Percentiles rank a stretch among this genome's conserved stretches.
phyloP scores from a whole-genome alignment of 2,113 vertebrate species.

The pig (Sus scrofa) region DNA sequence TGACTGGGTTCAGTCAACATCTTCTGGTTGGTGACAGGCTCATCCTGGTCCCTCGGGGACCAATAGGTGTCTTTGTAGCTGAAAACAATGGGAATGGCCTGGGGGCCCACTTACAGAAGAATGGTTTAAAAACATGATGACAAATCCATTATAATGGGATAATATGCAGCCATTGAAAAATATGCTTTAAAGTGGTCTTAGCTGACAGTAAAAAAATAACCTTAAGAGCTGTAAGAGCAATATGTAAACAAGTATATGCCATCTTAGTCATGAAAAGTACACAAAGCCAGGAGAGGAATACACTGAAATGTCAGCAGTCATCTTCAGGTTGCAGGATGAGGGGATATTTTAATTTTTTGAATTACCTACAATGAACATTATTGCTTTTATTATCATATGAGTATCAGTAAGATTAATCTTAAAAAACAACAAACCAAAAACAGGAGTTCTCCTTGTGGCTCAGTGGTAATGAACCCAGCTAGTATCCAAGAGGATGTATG shows the following conservation, averaged over 20 bases:
- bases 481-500: no score
- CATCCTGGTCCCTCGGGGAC: background rate
- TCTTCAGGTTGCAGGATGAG: background rate
- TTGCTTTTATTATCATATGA: constrained; percentile 10
- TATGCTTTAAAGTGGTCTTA: background rate
- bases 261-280: background rate
- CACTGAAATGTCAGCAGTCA: background rate
- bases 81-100: background rate
- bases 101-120: background rate
- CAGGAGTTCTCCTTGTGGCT: background rate
- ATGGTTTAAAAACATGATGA: background rate
- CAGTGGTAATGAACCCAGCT: background rate
- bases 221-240: background rate
- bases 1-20: background rate
- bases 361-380: background rate
- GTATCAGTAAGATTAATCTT: background rate
- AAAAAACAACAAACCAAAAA: background rate
- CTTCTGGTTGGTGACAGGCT: background rate
- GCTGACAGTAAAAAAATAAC: background rate
- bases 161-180: background rate
- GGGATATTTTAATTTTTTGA: background rate
- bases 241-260: background rate
- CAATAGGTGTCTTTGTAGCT: background rate
- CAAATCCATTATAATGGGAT: background rate
- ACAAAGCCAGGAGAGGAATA: background rate